These are phyloP conservation scores for Nemotelus pantherinus DNA, from an alignment of 2,888 invertebrate species.

Conservation along the genomic window DNA sequence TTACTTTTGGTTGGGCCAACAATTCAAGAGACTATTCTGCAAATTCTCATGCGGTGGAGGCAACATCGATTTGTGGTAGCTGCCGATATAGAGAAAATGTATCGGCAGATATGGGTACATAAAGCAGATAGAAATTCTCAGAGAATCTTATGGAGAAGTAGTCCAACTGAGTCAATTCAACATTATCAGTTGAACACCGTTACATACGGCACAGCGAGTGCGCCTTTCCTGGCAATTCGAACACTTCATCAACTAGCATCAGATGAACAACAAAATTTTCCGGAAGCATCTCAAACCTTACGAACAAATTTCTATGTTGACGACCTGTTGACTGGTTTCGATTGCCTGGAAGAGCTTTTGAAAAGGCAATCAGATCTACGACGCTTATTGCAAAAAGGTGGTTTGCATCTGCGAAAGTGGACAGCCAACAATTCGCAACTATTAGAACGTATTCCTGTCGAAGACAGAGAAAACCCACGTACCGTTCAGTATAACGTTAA, in stretches of 20 bases:
- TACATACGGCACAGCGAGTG: too few relatives aligned
- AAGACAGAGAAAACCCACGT: not conserved
- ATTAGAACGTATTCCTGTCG: not conserved
- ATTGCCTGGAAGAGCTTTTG: too few relatives aligned
- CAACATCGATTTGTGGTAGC: not conserved
- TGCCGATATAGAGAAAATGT: constrained; percentile 26
- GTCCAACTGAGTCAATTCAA: too few relatives aligned
- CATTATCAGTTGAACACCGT: too few relatives aligned
- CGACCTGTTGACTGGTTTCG: too few relatives aligned
- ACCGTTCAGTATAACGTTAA: not conserved
- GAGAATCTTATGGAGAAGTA: too few relatives aligned
- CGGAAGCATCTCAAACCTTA: too few relatives aligned
- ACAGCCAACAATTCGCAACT: not conserved
- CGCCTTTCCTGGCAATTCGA: too few relatives aligned
- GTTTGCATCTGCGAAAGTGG: not conserved
- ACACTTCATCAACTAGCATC: too few relatives aligned
- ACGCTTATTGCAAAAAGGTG: not conserved
- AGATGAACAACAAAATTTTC: too few relatives aligned
- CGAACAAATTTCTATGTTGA: too few relatives aligned
- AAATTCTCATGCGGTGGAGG: not conserved
- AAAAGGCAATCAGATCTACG: not conserved
- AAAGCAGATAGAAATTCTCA: not conserved
- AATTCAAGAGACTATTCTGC: constrained; percentile 8
- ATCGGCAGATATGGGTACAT: constrained; percentile 7
- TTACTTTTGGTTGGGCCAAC: constrained; percentile 16